Evolutionary conservation across 2,888 invertebrate genomes (phyloP).

Genomic region (Eurytoma californica): DNA sequence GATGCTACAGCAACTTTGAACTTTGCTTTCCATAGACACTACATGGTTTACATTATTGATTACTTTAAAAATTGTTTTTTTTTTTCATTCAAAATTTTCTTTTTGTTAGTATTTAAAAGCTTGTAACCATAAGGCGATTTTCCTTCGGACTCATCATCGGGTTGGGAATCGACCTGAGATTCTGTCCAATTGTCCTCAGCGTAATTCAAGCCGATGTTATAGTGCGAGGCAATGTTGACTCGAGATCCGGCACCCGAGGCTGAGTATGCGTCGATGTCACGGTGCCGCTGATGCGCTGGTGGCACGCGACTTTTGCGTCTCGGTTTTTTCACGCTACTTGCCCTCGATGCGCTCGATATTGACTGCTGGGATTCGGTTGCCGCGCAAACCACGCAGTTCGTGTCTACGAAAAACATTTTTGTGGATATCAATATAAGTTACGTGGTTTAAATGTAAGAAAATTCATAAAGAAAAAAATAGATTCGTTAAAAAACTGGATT

Average conservation of each 20-base stretch:
- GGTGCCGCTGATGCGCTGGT: neutral
- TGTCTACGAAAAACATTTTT: slow-evolving; percentile 57
- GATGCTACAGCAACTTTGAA: slow-evolving; percentile 61
- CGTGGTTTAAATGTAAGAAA: too few relatives aligned
- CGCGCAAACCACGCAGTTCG: slow-evolving; percentile 61
- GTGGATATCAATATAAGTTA: neutral
- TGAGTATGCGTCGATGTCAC: neutral
- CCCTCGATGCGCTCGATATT: slow-evolving; percentile 54
- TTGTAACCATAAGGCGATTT: slow-evolving; percentile 13
- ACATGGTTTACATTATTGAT: slow-evolving; percentile 34
- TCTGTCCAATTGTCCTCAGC: slow-evolving; percentile 51
- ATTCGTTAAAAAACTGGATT: neutral
- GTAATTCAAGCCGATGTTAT: slow-evolving; percentile 29
- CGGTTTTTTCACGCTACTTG: slow-evolving; percentile 6
- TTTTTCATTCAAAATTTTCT: too few relatives aligned
- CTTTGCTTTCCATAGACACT: slow-evolving; percentile 45
- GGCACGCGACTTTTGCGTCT: neutral
- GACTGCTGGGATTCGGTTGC: slow-evolving; percentile 60
- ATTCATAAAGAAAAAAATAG: neutral
- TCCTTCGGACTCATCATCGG: slow-evolving; percentile 31
- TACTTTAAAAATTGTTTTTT: too few relatives aligned
- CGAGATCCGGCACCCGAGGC: neutral
- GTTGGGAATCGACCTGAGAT: slow-evolving; percentile 40
- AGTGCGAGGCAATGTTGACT: slow-evolving; percentile 42
- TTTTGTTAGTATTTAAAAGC: neutral